Evolutionary conservation across 2,888 invertebrate species (phyloP), one percentile per base, ranked within the genome.

Genomic region (Vandiemenella viatica): DNA sequence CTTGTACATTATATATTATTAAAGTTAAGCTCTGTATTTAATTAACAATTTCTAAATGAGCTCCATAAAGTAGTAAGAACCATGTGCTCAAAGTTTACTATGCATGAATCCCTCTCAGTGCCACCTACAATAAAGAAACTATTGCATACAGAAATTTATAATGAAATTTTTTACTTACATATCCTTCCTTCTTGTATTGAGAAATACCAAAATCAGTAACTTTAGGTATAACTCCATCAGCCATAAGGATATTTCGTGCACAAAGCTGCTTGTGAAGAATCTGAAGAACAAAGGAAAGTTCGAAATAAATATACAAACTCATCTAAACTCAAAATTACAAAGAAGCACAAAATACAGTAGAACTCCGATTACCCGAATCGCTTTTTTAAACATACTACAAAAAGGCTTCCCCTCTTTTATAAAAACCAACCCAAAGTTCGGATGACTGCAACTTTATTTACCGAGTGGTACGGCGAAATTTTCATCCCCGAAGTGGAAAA

Each of bases 141-240:
- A 13, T 1, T 37, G 45, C 50, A 55, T 53, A 63, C 10, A 32
- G n/a, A 3, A 32, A n/a, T 4, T 13, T 10, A 13, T n/a, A 3
- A 32, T 3, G n/a, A n/a, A 32, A 32, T 32, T 4, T 2, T 32
- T 32, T 13, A 32, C 32, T 32, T 32, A 32, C 32, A 32, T 13
- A 32, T 77, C 61, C 80, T 44, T 76, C 72, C 53, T 74, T 64
- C 56, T 74, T 70, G 59, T 76, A 79, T 50, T 82, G 79, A 1
- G 81, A 73, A 41, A 88, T 69, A 0, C 87, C 88, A 62, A 83
- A 83, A 13, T 85, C 79, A 37, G 79, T 74, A 16, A 89, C 67
- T 67, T 88, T 88, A 0, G 84, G 77, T 44, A 73, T 70, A 46
- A 77, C 76, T 45, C 76, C 75, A 43, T 75, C 74, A 15, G 73